Evolutionary conservation across 2,797 vertebrate species (phyloP).

Genomic region (Euthynnus affinis): DNA sequence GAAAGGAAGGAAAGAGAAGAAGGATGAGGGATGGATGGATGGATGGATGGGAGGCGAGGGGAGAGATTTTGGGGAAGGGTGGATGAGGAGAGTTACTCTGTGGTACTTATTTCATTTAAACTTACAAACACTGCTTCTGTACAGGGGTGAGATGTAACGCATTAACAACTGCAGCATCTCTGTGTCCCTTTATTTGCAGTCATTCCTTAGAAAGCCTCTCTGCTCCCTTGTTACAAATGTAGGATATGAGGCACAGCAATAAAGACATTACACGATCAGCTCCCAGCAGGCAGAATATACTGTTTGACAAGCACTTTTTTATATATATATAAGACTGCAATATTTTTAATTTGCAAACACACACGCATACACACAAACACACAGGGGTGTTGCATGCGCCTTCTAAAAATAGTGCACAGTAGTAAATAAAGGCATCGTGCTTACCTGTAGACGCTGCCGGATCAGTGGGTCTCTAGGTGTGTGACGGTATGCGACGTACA

Average conservation of each 20-base stretch:
- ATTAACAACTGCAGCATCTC: conserved; percentile 38
- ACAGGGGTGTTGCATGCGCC: conserved; percentile 14
- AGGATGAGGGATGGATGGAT: not conserved
- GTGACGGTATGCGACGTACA: conserved; percentile 19
- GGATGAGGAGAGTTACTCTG: conserved; percentile 33
- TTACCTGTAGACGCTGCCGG: conserved; percentile 71
- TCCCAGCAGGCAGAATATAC: not conserved
- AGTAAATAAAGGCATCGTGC: conserved; percentile 36
- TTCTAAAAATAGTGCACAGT: conserved; percentile 40
- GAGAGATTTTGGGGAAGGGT: conserved; percentile 26
- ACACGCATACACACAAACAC: conserved; percentile 18
- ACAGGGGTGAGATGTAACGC: not conserved
- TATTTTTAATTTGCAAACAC: conserved; percentile 16
- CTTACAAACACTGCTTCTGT: conserved; percentile 12
- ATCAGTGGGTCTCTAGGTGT: conserved; percentile 31
- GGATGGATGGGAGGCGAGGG: not conserved
- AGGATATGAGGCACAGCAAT: not conserved
- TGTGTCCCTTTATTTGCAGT: conserved; percentile 15
- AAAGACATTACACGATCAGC: conserved; percentile 1
- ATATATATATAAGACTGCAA: conserved; percentile 18
- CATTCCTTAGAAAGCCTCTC: not conserved
- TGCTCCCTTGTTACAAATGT: not conserved
- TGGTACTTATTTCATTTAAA: conserved; percentile 4
- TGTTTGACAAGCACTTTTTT: not conserved
- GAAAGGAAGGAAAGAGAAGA: conserved; percentile 13